Conservation (phyloP, 2,113 vertebrate species). For the Carassius carassius region DNA sequence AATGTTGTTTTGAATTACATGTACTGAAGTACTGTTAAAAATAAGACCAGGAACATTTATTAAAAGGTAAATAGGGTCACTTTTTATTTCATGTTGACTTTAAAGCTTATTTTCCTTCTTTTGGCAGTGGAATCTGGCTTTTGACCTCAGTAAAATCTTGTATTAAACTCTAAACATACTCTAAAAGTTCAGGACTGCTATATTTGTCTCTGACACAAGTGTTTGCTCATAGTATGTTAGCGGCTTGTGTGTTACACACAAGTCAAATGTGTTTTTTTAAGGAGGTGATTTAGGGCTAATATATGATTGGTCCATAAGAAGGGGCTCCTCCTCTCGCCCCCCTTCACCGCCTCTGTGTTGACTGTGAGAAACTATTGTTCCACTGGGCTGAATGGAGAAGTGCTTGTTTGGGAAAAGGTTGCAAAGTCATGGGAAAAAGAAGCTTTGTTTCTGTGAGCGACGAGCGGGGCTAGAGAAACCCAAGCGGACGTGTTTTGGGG, state of each 20-base stretch:
- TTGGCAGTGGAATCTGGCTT: not conserved
- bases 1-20: not conserved
- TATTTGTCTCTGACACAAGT: slow-evolving; percentile 16
- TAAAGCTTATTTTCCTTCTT: not conserved
- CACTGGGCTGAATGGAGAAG: slow-evolving; percentile 72
- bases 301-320: slow-evolving; percentile 43
- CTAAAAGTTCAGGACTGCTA: slow-evolving; percentile 11
- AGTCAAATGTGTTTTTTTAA: slow-evolving; percentile 20
- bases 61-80: not conserved
- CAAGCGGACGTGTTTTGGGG: slow-evolving; percentile 75
- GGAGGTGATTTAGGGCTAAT: slow-evolving; percentile 24
- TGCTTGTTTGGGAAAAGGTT: slow-evolving; percentile 84
- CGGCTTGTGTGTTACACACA: slow-evolving; percentile 1
- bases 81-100: not conserved
- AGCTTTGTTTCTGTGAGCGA: slow-evolving; percentile 72
- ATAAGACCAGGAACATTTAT: not conserved
- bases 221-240: slow-evolving; percentile 21
- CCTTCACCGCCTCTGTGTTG: slow-evolving; percentile 60
- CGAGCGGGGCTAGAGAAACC: slow-evolving; percentile 73
- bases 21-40: not conserved
- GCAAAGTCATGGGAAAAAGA: slow-evolving; percentile 88
- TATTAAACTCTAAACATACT: not conserved
- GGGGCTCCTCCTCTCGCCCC: slow-evolving; percentile 49
- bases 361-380: slow-evolving; percentile 85
- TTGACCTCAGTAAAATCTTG: slow-evolving; percentile 3